Evolutionary conservation across 2,797 vertebrate genomes (phyloP).

Genomic region (Chaenodraco wilsoni): DNA sequence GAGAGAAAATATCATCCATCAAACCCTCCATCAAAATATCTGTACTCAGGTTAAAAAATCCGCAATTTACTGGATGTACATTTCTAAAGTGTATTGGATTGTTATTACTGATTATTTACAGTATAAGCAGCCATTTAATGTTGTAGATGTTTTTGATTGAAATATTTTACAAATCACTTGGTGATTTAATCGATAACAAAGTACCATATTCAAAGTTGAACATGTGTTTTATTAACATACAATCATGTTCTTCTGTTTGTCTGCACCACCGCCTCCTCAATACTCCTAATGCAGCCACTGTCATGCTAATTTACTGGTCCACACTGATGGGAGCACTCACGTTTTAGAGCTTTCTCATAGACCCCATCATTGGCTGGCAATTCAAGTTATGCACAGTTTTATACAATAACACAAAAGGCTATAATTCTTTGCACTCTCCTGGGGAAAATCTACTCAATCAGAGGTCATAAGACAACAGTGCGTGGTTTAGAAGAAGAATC

Average conservation of each 20-base stretch:
- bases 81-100: background rate
- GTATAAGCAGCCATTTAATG: background rate
- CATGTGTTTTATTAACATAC: no score
- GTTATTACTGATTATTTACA: background rate
- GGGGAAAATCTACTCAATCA: conserved; percentile 32
- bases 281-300: conserved; percentile 36
- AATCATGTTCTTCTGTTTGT: no score
- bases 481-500: background rate
- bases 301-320: conserved; percentile 62
- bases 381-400: conserved; percentile 54
- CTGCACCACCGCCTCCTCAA: conserved; percentile 20
- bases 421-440: conserved; percentile 21
- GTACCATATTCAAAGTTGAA: no score
- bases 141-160: background rate
- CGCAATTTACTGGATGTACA: background rate
- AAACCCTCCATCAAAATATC: background rate
- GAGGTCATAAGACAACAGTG: conserved; percentile 45
- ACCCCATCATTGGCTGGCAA: conserved; percentile 48
- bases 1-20: background rate
- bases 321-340: conserved; percentile 32
- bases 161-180: background rate
- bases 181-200: background rate
- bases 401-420: conserved; percentile 29
- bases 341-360: conserved; percentile 46
- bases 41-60: background rate